phyloP scores from a whole-genome alignment of 2,888 invertebrate genomes.

The Eupsilia transversa region DNA sequence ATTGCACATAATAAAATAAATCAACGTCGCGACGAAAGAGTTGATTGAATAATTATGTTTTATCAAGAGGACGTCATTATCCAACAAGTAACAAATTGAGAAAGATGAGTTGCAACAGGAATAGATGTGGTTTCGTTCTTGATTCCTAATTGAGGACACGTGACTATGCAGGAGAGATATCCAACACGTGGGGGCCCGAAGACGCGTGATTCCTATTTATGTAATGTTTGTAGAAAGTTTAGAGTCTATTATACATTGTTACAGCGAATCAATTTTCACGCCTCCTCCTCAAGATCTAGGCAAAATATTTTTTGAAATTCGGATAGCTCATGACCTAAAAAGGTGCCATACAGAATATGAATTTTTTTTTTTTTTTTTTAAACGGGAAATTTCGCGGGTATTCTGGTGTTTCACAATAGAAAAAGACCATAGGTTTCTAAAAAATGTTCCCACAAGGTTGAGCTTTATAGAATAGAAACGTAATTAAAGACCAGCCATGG shows the following conservation, averaged over 20 bases:
- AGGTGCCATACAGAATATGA: no score
- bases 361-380: no score
- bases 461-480: not conserved
- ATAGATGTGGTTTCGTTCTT: constrained; percentile 74
- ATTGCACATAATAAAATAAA: constrained; percentile 52
- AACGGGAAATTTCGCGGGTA: no score
- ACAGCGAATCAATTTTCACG: no score
- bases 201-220: constrained; percentile 66
- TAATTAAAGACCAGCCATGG: not conserved
- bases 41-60: constrained; percentile 60
- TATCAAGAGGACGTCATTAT: constrained; percentile 56
- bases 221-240: constrained; percentile 45
- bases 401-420: no score
- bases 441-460: not conserved
- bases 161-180: constrained; percentile 70
- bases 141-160: constrained; percentile 74
- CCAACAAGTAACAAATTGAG: constrained; percentile 62
- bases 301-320: no score
- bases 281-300: no score
- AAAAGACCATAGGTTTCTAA: no score
- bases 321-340: no score
- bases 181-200: constrained; percentile 63
- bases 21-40: constrained; percentile 42
- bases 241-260: no score
- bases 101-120: constrained; percentile 66